Conservation (phyloP, 2,797 vertebrate genomes). For the Allobates femoralis region DNA sequence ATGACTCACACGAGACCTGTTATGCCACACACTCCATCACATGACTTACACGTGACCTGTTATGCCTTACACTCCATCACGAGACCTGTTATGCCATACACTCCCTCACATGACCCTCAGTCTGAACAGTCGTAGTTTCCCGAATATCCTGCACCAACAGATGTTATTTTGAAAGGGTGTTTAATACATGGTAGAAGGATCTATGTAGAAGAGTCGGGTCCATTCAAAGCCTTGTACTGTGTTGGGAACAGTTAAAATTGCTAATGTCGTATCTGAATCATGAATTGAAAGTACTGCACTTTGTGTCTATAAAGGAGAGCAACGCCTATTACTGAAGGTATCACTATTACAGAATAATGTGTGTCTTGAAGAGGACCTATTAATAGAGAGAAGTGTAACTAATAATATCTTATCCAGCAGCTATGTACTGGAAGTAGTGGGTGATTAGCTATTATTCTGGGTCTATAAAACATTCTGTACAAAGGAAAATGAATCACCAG, state of each 20-base stretch:
- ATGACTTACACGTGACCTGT: no score
- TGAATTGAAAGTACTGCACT: neutral
- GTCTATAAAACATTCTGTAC: neutral
- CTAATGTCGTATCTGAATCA: neutral
- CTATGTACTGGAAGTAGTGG: neutral
- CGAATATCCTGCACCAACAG: no score
- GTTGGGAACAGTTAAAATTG: neutral
- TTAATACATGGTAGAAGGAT: neutral
- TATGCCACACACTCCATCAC: no score
- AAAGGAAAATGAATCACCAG: neutral
- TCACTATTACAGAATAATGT: slow-evolving; percentile 17
- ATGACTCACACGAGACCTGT: no score
- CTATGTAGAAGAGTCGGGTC: neutral
- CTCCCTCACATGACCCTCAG: no score
- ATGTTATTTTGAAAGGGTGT: neutral
- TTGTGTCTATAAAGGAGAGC: neutral
- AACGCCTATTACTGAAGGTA: slow-evolving; percentile 2
- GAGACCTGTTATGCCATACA: no score
- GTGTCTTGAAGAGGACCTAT: slow-evolving; percentile 6
- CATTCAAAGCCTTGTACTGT: neutral
- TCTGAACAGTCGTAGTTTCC: no score
- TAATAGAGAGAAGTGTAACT: slow-evolving; percentile 18
- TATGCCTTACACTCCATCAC: no score
- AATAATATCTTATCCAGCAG: slow-evolving; percentile 7
- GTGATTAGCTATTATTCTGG: neutral